phyloP scores from a whole-genome alignment of 2,113 vertebrate genomes.

The Jacana jacana region DNA sequence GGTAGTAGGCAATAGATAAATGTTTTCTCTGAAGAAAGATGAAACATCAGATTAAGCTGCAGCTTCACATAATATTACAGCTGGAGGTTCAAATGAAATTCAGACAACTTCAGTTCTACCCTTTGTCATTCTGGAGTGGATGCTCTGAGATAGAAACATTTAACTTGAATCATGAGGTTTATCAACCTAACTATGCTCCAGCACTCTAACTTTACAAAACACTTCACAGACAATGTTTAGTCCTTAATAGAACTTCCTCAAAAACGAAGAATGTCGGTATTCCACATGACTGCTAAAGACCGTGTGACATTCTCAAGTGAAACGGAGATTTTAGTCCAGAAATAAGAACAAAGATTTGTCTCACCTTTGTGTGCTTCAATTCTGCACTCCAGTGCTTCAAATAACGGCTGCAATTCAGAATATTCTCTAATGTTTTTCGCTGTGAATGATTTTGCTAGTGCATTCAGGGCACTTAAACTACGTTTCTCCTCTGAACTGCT shows the following conservation, averaged over 20 bases:
- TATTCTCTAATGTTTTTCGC: slow-evolving; percentile 5
- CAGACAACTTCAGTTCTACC: neutral
- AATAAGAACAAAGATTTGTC: neutral
- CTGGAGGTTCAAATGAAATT: neutral
- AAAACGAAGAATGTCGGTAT: neutral
- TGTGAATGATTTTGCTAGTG: neutral
- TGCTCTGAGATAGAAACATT: neutral
- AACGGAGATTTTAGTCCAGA: neutral
- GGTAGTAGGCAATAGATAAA: neutral
- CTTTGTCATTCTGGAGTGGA: slow-evolving; percentile 11
- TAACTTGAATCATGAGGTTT: neutral
- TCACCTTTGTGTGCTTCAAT: neutral
- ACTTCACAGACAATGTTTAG: neutral
- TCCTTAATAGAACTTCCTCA: neutral
- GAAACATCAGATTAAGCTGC: neutral
- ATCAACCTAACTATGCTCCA: neutral
- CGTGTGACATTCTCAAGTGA: neutral
- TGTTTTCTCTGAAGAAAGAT: neutral
- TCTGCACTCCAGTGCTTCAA: neutral
- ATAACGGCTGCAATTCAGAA: neutral
- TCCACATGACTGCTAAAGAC: neutral
- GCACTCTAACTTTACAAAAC: slow-evolving; percentile 1
- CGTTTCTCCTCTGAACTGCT: slow-evolving; percentile 1
- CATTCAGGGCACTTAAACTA: slow-evolving; percentile 31
- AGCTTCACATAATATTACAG: neutral